Evolutionary conservation across 2,797 vertebrate genomes (phyloP).

Genomic region (Danio aesculapii): DNA sequence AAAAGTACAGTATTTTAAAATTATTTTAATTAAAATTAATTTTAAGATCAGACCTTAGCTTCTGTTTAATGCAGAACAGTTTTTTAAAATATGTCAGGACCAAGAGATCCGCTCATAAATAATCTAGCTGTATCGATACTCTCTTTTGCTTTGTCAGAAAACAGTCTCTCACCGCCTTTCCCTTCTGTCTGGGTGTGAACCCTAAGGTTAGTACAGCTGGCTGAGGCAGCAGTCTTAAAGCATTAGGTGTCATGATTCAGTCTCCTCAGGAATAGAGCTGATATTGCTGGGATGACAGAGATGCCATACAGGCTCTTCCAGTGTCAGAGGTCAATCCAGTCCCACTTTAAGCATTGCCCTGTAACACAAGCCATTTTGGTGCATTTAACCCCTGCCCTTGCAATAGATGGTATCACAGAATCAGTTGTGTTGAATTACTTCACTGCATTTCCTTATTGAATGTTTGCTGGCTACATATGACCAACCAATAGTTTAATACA

Average conservation of each 20-base stretch:
- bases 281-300: constrained; percentile 48
- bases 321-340: constrained; percentile 31
- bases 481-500: no score
- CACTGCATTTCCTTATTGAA: constrained; percentile 27
- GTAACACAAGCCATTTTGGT: constrained; percentile 29
- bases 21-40: neutral
- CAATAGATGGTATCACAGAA: constrained; percentile 9
- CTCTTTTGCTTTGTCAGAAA: constrained; percentile 9
- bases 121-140: neutral
- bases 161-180: neutral
- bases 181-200: constrained; percentile 39
- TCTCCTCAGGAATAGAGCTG: constrained; percentile 44
- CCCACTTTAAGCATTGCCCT: constrained; percentile 14
- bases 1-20: neutral
- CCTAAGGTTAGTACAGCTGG: constrained; percentile 61
- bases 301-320: constrained; percentile 20
- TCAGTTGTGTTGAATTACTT: constrained; percentile 1
- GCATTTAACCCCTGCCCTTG: constrained; percentile 24
- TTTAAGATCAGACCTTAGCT: neutral
- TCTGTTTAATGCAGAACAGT: constrained; percentile 5
- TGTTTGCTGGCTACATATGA: neutral
- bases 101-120: neutral
- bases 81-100: neutral
- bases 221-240: constrained; percentile 56
- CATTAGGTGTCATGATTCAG: constrained; percentile 57